Evolutionary conservation across 1,140 invertebrate species (phyloP), one percentile per base, ranked within the genome.

Genomic region (Drosophila mauritiana): DNA sequence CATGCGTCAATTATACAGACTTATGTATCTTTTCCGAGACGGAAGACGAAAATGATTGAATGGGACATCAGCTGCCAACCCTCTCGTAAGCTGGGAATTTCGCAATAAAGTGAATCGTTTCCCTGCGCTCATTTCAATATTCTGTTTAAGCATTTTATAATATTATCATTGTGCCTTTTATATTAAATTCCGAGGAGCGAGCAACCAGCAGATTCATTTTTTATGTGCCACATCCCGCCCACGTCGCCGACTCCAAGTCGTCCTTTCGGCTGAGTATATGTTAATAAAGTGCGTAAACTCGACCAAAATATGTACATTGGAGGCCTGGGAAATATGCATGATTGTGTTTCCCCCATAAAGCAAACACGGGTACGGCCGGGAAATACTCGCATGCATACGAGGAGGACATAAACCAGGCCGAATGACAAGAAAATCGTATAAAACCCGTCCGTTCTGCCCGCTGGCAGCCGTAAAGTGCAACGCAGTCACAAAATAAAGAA

Each of bases 341-440:
- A 68, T 68, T 68, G 61, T 68, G 64, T 67, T 67, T 49, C 25
- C 20, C 36, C 64, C 31, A 67, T 68, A 68, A 67, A 68, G 45
- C 61, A 72, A 45, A 53, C 68, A 49, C 65, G 70, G 53, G 43
- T 69, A 40, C 43, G 56, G 10, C 17, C 20, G 52, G 34, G 25
- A 46, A 51, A 31, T 22, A 42, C 36, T 48, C 25, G 11, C 63
- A 36, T 52, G 46, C 67, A 73, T 59, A 40, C 37, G 48, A 45
- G 15, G 3, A 70, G 67, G 67, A 56, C 45, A 73, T 73, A 73
- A 73, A 73, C 69, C 59, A 73, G 46, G 46, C 54, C 68, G 55
- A 73, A 72, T 73, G 69, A 72, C 69, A 73, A 61, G 55, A 39
- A 73, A 73, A 73, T 73, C 69, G 69, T 53, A 73, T 73, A 72